Percentiles rank a stretch among this genome's conserved stretches.
These are phyloP conservation scores for Ambastaia sidthimunki DNA, from an alignment of 2,797 vertebrate species.

Conservation along the genomic window DNA sequence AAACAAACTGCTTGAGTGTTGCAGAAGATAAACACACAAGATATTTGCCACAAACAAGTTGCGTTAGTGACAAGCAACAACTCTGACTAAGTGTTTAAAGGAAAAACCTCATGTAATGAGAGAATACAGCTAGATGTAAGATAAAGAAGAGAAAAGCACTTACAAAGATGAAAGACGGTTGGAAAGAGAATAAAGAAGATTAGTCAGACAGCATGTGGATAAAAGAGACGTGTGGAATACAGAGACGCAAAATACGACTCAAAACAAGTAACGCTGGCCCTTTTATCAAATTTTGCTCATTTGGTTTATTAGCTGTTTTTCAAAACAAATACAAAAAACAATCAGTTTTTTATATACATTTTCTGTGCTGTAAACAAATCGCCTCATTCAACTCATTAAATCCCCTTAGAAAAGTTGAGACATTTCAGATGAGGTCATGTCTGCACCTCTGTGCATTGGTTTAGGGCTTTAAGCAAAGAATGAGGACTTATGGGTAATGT, in stretches of 20 bases:
- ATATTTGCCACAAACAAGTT: neutral
- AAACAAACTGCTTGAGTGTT: neutral
- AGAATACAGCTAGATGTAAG: constrained; percentile 11
- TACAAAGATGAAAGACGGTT: constrained; percentile 10
- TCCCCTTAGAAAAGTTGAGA: neutral
- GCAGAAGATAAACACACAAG: no score
- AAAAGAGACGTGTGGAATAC: neutral
- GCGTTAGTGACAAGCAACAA: constrained; percentile 14
- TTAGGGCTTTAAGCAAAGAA: neutral
- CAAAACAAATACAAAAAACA: no score
- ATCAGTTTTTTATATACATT: neutral
- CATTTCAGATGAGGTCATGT: neutral
- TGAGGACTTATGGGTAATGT: no score
- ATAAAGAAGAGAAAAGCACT: neutral
- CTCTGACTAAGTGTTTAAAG: neutral
- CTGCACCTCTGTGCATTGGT: neutral
- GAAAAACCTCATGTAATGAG: constrained; percentile 2
- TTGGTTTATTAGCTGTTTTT: no score
- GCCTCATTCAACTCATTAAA: neutral
- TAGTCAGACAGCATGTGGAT: constrained; percentile 13
- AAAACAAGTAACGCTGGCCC: no score
- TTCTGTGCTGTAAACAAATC: neutral
- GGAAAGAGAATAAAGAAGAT: neutral
- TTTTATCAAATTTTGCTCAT: no score
- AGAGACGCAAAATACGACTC: neutral